These are phyloP conservation scores for Scaptomyza polygonia DNA, from an alignment of 2,888 invertebrate species.

Conservation along the genomic window DNA sequence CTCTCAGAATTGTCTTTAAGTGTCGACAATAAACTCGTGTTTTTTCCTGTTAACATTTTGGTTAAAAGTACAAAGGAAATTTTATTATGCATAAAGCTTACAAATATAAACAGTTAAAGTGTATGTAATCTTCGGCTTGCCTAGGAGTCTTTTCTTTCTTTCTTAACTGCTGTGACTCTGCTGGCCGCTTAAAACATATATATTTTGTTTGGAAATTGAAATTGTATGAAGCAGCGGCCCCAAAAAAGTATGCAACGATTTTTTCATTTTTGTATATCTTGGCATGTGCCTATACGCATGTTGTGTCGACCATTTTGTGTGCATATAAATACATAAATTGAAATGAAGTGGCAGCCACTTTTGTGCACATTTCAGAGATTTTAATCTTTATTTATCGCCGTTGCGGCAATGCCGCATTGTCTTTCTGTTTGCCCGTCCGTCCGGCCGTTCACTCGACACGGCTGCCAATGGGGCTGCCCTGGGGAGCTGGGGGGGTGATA, in stretches of 20 bases:
- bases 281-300: conserved; percentile 4
- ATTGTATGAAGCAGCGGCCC: conserved; percentile 47
- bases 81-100: neutral
- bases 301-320: conserved; percentile 16
- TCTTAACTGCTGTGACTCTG: no score
- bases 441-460: neutral
- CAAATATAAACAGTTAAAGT: neutral
- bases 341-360: conserved; percentile 76
- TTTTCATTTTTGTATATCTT: conserved; percentile 67
- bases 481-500: conserved; percentile 13
- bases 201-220: conserved; percentile 55
- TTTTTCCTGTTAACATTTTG: neutral
- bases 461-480: neutral
- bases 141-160: neutral
- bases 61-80: no score
- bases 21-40: no score
- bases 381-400: conserved; percentile 76
- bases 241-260: conserved; percentile 71
- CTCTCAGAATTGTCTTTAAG: no score
- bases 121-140: neutral
- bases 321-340: conserved; percentile 65
- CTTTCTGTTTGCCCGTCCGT: no score
- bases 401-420: conserved; percentile 26
- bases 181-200: conserved; percentile 50
- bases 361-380: conserved; percentile 76